A percentile compares a stretch with the other conserved stretches of the same genome.
phyloP scores from a whole-genome alignment of 2,797 vertebrate species.

The Tauraco hartlaubi region DNA sequence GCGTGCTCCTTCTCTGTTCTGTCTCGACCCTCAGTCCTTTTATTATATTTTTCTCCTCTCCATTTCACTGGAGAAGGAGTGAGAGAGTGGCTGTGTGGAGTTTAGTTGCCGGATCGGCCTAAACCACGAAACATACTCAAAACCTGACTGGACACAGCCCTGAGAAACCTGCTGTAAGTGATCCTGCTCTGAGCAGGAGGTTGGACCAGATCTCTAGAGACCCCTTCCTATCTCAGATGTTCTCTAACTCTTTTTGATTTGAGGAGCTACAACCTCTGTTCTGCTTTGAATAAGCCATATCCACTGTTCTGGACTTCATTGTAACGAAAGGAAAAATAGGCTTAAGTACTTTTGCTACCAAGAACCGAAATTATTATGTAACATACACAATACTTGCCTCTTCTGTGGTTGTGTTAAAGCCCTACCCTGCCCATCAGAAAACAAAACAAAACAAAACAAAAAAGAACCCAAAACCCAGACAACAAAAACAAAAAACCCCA shows the following conservation, averaged over 20 bases:
- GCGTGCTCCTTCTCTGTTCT: too few relatives aligned
- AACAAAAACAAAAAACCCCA: fast-evolving
- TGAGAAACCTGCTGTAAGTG: background rate
- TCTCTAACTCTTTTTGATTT: background rate
- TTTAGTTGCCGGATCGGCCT: too few relatives aligned
- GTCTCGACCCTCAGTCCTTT: too few relatives aligned
- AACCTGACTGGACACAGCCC: background rate
- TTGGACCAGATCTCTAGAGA: background rate
- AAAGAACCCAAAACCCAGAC: background rate
- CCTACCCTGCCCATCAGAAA: fast-evolving
- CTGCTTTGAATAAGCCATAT: background rate
- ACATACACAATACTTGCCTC: background rate
- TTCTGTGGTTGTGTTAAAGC: background rate
- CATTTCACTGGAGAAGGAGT: too few relatives aligned
- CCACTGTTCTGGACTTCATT: background rate
- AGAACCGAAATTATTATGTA: background rate
- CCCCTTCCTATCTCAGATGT: background rate
- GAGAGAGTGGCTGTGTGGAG: too few relatives aligned
- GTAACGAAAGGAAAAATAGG: background rate
- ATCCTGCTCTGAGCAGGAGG: background rate
- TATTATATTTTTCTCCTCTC: too few relatives aligned
- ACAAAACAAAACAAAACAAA: fast-evolving
- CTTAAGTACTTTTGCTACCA: background rate
- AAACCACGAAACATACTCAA: background rate
- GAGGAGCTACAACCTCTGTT: background rate